A percentile compares a stretch with the other conserved stretches of the same genome.
Evolutionary conservation across 1,140 invertebrate genomes (phyloP).

Genomic region (Drosophila lacertosa): DNA sequence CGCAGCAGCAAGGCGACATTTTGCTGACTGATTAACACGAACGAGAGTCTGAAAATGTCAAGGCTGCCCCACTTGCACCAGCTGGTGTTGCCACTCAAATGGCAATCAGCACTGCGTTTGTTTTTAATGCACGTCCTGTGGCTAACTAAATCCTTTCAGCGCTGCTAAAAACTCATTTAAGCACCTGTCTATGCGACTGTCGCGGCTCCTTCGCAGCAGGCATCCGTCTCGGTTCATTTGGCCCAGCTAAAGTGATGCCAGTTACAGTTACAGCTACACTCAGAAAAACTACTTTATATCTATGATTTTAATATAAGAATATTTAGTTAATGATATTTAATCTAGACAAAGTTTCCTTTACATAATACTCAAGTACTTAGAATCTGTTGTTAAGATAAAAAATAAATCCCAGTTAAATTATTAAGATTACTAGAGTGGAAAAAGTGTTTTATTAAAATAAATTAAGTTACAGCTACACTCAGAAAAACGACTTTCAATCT

Average conservation of each 20-base stretch:
- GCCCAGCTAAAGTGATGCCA: not conserved
- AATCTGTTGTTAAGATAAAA: too few species aligned
- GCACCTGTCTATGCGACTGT: slow-evolving; percentile 45
- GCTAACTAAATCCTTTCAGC: slow-evolving; percentile 24
- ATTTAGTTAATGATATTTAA: too few species aligned
- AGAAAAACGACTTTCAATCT: too few species aligned
- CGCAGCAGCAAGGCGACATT: slow-evolving; percentile 32
- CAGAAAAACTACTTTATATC: too few species aligned
- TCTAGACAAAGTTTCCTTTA: too few species aligned
- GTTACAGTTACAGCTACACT: not conserved
- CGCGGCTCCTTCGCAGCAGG: not conserved
- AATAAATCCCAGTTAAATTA: too few species aligned
- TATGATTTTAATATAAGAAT: too few species aligned
- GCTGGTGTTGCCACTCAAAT: slow-evolving; percentile 22
- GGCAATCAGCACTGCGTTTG: slow-evolving; percentile 50
- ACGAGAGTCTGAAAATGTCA: slow-evolving; percentile 2
- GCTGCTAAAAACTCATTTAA: slow-evolving; percentile 75
- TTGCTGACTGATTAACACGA: slow-evolving; percentile 21
- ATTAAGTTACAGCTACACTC: not conserved
- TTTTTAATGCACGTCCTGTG: slow-evolving; percentile 32
- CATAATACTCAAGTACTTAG: too few species aligned
- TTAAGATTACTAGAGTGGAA: too few species aligned
- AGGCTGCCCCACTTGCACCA: slow-evolving; percentile 19
- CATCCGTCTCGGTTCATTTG: slow-evolving; percentile 15
- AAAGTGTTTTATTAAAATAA: too few species aligned